A percentile compares a stretch with the other conserved stretches of the same genome.
Evolutionary conservation across 2,797 vertebrate genomes (phyloP).

Genomic region (Scarus forsteni): DNA sequence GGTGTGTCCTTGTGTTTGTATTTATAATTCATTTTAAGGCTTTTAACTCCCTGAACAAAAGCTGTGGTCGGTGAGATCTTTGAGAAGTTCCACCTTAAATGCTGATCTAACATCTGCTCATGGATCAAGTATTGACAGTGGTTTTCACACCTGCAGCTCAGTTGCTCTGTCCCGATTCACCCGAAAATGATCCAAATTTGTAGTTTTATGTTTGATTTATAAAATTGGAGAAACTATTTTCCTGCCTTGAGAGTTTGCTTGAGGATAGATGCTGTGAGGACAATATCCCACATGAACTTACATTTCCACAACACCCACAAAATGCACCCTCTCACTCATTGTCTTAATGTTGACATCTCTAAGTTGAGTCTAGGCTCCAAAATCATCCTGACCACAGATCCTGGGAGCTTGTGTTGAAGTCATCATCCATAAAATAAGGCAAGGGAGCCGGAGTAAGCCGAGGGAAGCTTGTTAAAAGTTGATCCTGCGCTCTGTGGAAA

Average conservation of each 20-base stretch:
- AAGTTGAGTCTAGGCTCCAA: conserved; percentile 39
- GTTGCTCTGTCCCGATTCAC: no score
- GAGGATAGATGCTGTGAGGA: background rate
- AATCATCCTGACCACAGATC: conserved; percentile 48
- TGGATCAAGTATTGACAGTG: no score
- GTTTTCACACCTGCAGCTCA: no score
- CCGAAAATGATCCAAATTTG: no score
- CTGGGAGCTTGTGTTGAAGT: conserved; percentile 43
- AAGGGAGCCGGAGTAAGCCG: background rate
- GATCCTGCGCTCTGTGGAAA: conserved; percentile 29
- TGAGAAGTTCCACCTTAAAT: no score
- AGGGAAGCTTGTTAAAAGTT: conserved; percentile 6
- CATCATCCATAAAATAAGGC: conserved; percentile 15
- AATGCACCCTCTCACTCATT: conserved; percentile 9
- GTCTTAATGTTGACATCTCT: conserved; percentile 28
- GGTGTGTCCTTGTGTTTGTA: background rate
- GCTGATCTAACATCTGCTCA: no score
- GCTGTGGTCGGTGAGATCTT: no score
- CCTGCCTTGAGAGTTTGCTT: no score
- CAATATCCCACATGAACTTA: conserved; percentile 33
- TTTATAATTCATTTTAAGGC: no score
- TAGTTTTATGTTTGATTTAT: no score
- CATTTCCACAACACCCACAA: background rate
- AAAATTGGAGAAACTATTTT: no score
- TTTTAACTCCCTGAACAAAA: no score